Base-by-base conservation (phyloP, 2,888 invertebrate genomes). In the Congeria kusceri region DNA sequence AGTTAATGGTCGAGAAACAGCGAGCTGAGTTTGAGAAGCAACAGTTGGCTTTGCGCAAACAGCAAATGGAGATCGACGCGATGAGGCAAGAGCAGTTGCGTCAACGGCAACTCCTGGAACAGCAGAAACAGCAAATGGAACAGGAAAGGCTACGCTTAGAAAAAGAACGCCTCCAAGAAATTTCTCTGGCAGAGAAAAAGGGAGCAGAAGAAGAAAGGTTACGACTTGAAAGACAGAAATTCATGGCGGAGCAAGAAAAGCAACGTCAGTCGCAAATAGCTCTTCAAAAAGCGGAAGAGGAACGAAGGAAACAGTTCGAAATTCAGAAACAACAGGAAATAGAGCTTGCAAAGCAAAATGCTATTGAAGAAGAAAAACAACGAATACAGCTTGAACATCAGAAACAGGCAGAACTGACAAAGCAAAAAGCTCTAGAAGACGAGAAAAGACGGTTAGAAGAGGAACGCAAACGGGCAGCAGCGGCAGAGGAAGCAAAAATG, bases 1-100 rank as follows among this genome's bases (percentile, higher is more conserved):
- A 76, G 64, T 29, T 76, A 29, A 20, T 49, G 61, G 23, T 71
- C 23, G 76, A 72, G 32, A 80, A 76, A 25, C 80, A 80, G 56
- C 13, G 61, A 29, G 61, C 72, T n/a, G 76, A 72, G 32, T 75
- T 68, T 25, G 80, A 76, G 29, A 62, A 65, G 28, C 63, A 68
- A 27, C 75, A 76, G 44, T 46, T 80, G n/a, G 46, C 58, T 23
- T 20, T 80, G 11, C 58, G 49, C 46, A 63, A 72, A 49, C 80
- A 80, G 27, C 80, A 80, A 20, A 56, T 80, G 47, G 80, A 80
- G n/a, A 25, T 72, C 1, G 64, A 64, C 11, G 64, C 47, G 23
- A 23, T 72, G 18, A 56, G 71, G 11, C 20, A 64, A 23, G 71
- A 72, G 29, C 64, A 72, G 46, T 23, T 63, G 5, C 23, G 44